Evolutionary conservation across 2,888 invertebrate genomes (phyloP), one percentile per base, ranked within the genome.

Genomic region (Heliconius charithonia): DNA sequence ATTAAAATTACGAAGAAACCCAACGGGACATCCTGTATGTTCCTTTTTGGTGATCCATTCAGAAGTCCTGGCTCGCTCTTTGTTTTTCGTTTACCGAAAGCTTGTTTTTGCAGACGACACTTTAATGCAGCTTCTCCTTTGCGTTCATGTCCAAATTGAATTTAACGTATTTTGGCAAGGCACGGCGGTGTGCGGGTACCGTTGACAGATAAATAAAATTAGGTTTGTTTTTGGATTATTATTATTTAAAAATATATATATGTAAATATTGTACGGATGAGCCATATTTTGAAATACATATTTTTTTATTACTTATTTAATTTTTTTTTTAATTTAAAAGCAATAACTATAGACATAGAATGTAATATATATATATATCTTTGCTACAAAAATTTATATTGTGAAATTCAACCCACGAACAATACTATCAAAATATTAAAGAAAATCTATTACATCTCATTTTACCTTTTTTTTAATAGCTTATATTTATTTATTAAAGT

Each of bases 131-230:
- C 84, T 85, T 83, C 84, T 89, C 90, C 86, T 91, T 86, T 85
- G 87, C 85, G 85, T 87, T 85, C 86, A 87, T 85, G 87, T 86
- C 86, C 88, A 88, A 90, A 89, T 91, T 92, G 90, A 88, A 90
- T 89, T 88, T 86, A 89, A 89, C 90, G 85, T 84, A 85, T 86
- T 88, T 90, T 88, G 85, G 86, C 83, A 83, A 86, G 85, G 82
- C 85, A 82, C 83, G 80, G 81, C 62, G 22, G 13, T 2, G 51
- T 19, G 51, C 25, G n/a, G 27, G 85, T 85, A 85, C 82, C 22
- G 85, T 81, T 75, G 66, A 82, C 80, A 85, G 79, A 83, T 79
- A 82, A 83, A 74, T 71, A 29, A 59, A 62, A 45, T 29, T 0
- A 22, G n/a, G 3, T 4, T 10, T 59, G 10, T 10, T 59, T 59